phyloP scores from a whole-genome alignment of 1,140 invertebrate species.

The Drosophila orena region DNA sequence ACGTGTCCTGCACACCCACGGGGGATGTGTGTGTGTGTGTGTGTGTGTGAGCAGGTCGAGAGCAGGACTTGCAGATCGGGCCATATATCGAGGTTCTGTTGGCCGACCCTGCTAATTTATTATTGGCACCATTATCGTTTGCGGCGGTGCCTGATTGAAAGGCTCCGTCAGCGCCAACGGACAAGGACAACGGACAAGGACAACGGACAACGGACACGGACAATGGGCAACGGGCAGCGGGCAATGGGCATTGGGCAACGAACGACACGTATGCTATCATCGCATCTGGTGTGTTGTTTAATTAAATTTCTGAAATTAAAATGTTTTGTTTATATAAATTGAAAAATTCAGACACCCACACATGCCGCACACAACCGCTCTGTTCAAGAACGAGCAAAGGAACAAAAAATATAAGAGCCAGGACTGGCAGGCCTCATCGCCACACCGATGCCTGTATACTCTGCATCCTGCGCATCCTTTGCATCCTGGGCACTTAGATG shows the following conservation, averaged over 20 bases:
- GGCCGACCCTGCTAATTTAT: conserved; percentile 24
- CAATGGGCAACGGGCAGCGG: background rate
- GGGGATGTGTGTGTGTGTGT: no score
- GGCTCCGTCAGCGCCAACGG: background rate
- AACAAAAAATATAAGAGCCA: conserved; percentile 8
- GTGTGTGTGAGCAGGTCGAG: no score
- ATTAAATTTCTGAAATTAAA: conserved; percentile 85
- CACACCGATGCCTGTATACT: conserved; percentile 1
- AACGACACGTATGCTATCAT: conserved; percentile 57
- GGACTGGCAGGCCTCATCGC: background rate
- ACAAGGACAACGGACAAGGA: conserved; percentile 3
- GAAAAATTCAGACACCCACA: conserved; percentile 73
- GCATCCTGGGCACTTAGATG: no score
- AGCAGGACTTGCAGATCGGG: background rate
- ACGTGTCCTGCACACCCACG: background rate
- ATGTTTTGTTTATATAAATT: conserved; percentile 85
- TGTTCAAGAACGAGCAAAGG: conserved; percentile 39
- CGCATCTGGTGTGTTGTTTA: conserved; percentile 75
- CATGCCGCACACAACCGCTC: conserved; percentile 39
- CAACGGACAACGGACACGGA: conserved; percentile 5
- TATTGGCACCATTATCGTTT: conserved; percentile 48
- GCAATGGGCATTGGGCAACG: background rate
- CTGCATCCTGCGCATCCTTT: background rate
- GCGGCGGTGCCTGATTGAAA: conserved; percentile 28
- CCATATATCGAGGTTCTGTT: background rate